Conservation (phyloP, 2,888 invertebrate species). For the Perdita meconis region DNA sequence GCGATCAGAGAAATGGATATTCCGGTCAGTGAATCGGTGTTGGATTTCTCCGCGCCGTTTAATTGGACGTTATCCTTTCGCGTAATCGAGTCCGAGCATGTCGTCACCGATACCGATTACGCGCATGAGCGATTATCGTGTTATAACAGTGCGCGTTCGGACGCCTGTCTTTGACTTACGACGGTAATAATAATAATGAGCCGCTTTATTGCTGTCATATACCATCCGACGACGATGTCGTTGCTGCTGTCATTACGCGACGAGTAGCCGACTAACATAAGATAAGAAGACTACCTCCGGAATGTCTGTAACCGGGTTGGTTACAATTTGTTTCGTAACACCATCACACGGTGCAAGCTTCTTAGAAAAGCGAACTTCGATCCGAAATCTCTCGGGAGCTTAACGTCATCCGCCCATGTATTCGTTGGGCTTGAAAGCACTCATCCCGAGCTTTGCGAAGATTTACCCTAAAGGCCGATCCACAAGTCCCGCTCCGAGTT, state of each 20-base stretch:
- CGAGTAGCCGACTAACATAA: constrained; percentile 20
- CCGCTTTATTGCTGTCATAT: constrained; percentile 61
- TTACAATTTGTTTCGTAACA: not conserved
- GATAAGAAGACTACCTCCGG: constrained; percentile 39
- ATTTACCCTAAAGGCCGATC: constrained; percentile 58
- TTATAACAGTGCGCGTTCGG: constrained; percentile 46
- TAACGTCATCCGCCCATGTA: constrained; percentile 55
- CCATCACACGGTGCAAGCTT: constrained; percentile 12
- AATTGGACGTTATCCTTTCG: constrained; percentile 55
- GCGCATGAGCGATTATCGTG: constrained; percentile 61
- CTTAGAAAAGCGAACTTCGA: constrained; percentile 37
- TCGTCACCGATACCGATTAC: constrained; percentile 56
- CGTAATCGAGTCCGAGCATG: constrained; percentile 61
- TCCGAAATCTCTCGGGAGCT: constrained; percentile 53
- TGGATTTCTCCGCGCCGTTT: constrained; percentile 57
- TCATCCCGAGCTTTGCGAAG: constrained; percentile 50
- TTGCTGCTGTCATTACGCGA: constrained; percentile 39
- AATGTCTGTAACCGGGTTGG: constrained; percentile 13
- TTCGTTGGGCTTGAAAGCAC: constrained; percentile 54
- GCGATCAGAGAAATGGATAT: constrained; percentile 53
- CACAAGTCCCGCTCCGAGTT: constrained; percentile 29
- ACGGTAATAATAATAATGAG: constrained; percentile 68
- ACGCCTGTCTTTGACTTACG: constrained; percentile 59
- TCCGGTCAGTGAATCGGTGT: constrained; percentile 47
- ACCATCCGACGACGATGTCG: constrained; percentile 37